Evolutionary conservation across 2,113 vertebrate species (phyloP).

Genomic region (Gymnarchus niloticus): DNA sequence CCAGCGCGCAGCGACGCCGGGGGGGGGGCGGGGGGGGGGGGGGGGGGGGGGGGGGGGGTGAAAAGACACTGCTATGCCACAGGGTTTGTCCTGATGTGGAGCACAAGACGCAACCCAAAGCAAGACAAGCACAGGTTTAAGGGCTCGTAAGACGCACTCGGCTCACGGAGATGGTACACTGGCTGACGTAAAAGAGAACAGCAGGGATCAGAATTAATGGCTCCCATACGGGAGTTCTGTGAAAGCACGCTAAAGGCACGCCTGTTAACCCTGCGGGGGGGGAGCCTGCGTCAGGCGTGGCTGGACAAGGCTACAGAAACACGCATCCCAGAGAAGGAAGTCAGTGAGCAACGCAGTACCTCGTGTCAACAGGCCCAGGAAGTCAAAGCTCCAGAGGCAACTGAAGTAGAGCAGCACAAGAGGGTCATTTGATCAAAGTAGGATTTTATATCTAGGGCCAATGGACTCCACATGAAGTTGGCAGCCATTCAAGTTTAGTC

Average conservation of each 20-base stretch:
- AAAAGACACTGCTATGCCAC: neutral
- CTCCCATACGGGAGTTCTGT: slow-evolving; percentile 14
- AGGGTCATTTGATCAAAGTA: neutral
- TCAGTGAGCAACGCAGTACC: neutral
- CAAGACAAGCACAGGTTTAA: neutral
- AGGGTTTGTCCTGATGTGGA: neutral
- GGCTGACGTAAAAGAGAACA: slow-evolving; percentile 10
- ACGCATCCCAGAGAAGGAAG: neutral
- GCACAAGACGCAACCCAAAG: neutral
- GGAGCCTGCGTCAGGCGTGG: neutral
- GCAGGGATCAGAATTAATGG: slow-evolving; percentile 3
- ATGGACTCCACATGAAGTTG: neutral
- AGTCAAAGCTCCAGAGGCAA: neutral
- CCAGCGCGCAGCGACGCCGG: too few species aligned
- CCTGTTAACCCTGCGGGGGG: neutral
- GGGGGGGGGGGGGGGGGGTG: too few species aligned
- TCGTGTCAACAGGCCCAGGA: neutral
- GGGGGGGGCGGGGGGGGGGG: too few species aligned
- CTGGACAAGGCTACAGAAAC: neutral
- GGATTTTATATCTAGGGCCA: neutral
- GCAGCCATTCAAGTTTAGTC: neutral
- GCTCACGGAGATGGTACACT: neutral
- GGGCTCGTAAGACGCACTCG: neutral
- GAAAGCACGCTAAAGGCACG: neutral
- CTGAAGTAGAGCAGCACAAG: neutral